Percentiles rank a stretch among this genome's conserved stretches.
Evolutionary conservation across 2,888 invertebrate species (phyloP).

Genomic region (Clepsis dumicolana): DNA sequence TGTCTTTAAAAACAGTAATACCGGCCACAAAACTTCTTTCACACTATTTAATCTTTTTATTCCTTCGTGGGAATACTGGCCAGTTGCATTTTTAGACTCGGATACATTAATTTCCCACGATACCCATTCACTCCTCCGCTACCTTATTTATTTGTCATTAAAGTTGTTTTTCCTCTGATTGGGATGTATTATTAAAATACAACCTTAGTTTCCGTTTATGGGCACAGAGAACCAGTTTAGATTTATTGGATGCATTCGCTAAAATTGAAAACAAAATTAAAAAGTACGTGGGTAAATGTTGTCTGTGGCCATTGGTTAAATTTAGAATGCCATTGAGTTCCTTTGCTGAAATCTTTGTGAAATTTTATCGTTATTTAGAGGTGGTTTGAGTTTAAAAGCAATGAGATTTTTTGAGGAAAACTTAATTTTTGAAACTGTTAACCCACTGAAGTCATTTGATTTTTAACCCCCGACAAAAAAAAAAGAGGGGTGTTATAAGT

Average conservation of each 20-base stretch:
- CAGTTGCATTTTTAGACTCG: constrained; percentile 37
- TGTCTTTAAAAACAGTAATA: constrained; percentile 15
- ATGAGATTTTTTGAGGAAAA: no score
- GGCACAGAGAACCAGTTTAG: constrained; percentile 41
- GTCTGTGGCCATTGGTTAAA: constrained; percentile 14
- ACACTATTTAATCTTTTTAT: constrained; percentile 36
- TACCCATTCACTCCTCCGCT: constrained; percentile 5
- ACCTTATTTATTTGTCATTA: background rate
- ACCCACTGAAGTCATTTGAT: no score
- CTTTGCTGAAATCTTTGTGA: constrained; percentile 13
- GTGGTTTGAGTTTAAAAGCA: background rate
- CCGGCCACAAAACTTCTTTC: constrained; percentile 28
- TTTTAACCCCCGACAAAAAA: no score
- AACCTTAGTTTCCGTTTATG: constrained; percentile 35
- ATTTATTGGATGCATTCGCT: constrained; percentile 43
- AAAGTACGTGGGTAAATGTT: constrained; percentile 38
- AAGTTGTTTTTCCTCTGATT: background rate
- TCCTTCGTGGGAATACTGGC: constrained; percentile 31
- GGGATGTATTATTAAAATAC: background rate
- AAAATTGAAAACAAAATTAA: constrained; percentile 42
- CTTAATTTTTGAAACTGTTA: no score
- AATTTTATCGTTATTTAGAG: background rate
- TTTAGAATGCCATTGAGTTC: constrained; percentile 7
- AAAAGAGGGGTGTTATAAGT: no score
- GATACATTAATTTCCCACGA: constrained; percentile 30